Evolutionary conservation across 2,113 vertebrate genomes (phyloP).

Genomic region (Ceyx margarethae): DNA sequence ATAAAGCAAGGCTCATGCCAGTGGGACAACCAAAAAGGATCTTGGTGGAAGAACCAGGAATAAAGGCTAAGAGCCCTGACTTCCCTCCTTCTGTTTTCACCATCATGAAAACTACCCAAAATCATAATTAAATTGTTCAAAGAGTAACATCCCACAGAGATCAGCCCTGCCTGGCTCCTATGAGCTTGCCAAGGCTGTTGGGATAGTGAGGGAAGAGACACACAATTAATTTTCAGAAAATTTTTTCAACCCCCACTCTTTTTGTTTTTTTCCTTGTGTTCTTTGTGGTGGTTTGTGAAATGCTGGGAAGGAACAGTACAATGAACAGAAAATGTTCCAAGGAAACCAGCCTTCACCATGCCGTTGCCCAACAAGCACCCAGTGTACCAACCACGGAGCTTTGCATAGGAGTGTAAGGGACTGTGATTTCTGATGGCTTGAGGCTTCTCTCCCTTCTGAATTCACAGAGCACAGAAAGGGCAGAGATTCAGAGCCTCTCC

Average conservation of each 20-base stretch:
- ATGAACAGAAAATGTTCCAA: slow-evolving; percentile 30
- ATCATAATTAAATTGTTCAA: not conserved
- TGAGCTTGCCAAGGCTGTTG: slow-evolving; percentile 2
- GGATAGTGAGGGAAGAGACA: not conserved
- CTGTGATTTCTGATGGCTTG: not conserved
- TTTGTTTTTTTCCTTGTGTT: not conserved
- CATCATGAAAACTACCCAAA: not conserved
- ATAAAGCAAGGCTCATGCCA: not conserved
- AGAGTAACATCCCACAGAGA: slow-evolving; percentile 20
- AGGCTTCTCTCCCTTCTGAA: not conserved
- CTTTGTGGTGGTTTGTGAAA: slow-evolving; percentile 60
- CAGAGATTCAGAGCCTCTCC: not conserved
- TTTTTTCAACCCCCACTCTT: not conserved
- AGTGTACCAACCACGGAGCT: not conserved
- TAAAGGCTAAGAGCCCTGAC: not conserved
- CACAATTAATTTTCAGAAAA: slow-evolving; percentile 26
- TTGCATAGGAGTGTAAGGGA: not conserved
- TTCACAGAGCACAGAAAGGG: not conserved
- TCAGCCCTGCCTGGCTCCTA: slow-evolving; percentile 6
- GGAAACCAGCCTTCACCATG: slow-evolving; percentile 4
- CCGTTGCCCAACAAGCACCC: slow-evolving; percentile 34
- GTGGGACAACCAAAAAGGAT: not conserved
- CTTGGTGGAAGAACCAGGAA: not conserved
- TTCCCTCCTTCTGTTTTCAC: not conserved
- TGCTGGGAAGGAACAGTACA: slow-evolving; percentile 2